These are phyloP conservation scores for Dendropsophus ebraccatus DNA, from an alignment of 2,113 vertebrate species.

Conservation along the genomic window DNA sequence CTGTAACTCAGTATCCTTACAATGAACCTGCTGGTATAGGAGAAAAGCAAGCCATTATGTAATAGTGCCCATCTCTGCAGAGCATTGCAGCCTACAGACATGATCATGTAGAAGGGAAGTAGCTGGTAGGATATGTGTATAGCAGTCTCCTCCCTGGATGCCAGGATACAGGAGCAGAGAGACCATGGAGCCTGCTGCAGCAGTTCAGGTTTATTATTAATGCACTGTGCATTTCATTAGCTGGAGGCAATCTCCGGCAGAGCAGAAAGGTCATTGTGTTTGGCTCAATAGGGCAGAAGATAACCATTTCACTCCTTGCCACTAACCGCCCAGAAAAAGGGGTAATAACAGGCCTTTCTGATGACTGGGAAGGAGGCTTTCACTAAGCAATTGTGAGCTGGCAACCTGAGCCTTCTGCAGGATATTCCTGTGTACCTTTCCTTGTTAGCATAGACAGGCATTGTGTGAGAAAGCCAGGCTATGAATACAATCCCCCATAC, in stretches of 20 bases:
- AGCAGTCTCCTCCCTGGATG: neutral
- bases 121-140: no score
- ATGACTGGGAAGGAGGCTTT: neutral
- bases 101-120: neutral
- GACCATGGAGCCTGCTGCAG: neutral
- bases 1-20: neutral
- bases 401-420: neutral
- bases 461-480: neutral
- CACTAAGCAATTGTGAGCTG: neutral
- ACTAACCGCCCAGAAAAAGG: neutral
- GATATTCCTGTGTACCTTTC: neutral
- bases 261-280: conserved; percentile 40
- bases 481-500: neutral
- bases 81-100: neutral
- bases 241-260: conserved; percentile 24
- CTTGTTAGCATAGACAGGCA: neutral
- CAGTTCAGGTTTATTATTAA: conserved; percentile 39
- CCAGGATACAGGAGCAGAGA: neutral
- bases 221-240: conserved; percentile 25
- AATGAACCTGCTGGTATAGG: neutral
- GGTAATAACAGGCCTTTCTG: neutral
- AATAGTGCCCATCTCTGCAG: no score
- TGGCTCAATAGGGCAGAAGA: neutral
- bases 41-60: no score
- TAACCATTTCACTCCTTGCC: neutral